Evolutionary conservation across 2,113 vertebrate species (phyloP), one percentile per base, ranked within the genome.

Genomic region (Pseudorasbora parva): DNA sequence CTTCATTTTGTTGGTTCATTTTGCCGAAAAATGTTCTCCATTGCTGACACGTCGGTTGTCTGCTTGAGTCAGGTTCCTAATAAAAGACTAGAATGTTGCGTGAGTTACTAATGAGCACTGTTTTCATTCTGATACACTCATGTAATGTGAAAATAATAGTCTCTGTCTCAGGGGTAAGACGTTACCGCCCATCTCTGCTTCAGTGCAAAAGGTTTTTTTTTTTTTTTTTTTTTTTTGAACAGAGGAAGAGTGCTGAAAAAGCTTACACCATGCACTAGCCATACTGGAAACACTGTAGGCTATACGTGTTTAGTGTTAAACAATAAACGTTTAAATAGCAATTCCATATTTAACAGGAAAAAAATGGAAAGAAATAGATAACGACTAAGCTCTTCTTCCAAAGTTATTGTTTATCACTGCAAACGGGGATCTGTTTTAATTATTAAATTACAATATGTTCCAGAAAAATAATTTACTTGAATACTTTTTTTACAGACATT

Each of bases 1-100:
- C 59, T 80, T 80, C 62, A 81, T 81, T 69, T 81, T 69, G 64
- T 54, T 4, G 64, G 64, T 54, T 81, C 79, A 81, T 41, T 56
- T 69, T 81, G 47, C 47, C 64, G 78, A 69, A 56, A 56, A 37
- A 41, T 69, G 2, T 7, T 56, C 79, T 71, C 79, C 79, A 81
- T 81, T 49, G n/a, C 78, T 79, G 5, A 49, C 25, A 21, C 43
- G 43, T n/a, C 33, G 25, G n/a, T 12, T 30, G 15, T 8, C 72
- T 30, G 30, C 30, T 59, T 45, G 0, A 15, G 47, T 33, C 27
- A 17, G 41, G 60, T 45, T 59, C 1, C 2, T 60, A 8, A 41
- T 30, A 19, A 30, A 19, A 2, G 4, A 62, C 4, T 64, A 27
- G n/a, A 64, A 8, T 1, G 2, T 27, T n/a, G 17, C 1, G 19